Base-by-base conservation (phyloP, 2,113 vertebrate species). In the Tragelaphus imberbis region DNA sequence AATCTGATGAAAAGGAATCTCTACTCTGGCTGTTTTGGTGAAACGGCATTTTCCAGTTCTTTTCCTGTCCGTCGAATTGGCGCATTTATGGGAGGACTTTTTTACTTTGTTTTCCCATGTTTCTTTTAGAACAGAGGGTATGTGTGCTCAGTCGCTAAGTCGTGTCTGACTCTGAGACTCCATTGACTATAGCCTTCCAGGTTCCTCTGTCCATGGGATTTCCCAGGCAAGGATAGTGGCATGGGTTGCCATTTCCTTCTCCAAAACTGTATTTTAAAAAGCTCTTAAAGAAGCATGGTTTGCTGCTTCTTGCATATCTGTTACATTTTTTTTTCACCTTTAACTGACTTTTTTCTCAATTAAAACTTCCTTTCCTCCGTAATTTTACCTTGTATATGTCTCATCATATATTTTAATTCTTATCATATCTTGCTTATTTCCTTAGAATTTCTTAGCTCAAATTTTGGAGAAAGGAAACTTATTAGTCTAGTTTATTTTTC, bases 11-110 rank as follows among this genome's bases (percentile, higher is more conserved):
- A 89, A 87, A 91, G 84, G 80, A 95, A 21, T 30, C 8, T 21
- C 63, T 81, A 90, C 63, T 95, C 55, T n/a, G 87, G 28, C 44
- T 88, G 84, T 21, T 97, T 98, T 61, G 81, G 90, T 49, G 44
- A 84, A 79, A 79, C 84, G 84, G 65, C 44, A 19, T 96, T 96
- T 95, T 40, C 77, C 16, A 89, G 97, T 90, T 96, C 9, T 96
- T 89, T 96, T 81, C 92, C 93, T 96, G 59, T 94, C 79, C 14
- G 93, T 95, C 58, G 47, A 82, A 90, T 87, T 95, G 65, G 58
- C 12, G 30, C 95, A 15, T 81, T 97, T 90, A 30, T 51, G 93
- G 80, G 44, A 82, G 17, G 92, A 56, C 44, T 77, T 96, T 96
- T 89, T 58, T 58, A 81, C 91, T 88, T 93, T 87, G 36, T 96